phyloP scores from a whole-genome alignment of 2,113 vertebrate species.

The Atractosteus spatula region DNA sequence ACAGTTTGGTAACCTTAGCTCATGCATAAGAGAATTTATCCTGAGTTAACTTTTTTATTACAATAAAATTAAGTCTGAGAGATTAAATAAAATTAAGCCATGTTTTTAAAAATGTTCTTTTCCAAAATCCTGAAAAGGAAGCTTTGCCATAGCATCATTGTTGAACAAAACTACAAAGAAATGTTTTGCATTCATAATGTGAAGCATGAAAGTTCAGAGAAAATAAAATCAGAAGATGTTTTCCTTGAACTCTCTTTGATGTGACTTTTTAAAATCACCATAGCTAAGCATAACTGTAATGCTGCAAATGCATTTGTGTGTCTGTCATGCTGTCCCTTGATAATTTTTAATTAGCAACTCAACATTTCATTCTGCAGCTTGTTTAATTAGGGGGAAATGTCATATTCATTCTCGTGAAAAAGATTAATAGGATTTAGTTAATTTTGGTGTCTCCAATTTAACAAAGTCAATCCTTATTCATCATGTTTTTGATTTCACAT shows the following conservation, averaged over 20 bases:
- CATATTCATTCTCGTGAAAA: constrained; percentile 54
- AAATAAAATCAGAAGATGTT: no score
- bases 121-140: no score
- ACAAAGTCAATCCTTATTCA: constrained; percentile 47
- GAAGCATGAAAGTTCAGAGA: background rate
- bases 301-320: constrained; percentile 40
- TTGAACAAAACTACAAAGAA: no score
- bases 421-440: constrained; percentile 70
- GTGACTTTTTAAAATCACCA: constrained; percentile 37
- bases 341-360: constrained; percentile 61
- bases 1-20: no score
- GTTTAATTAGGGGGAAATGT: constrained; percentile 74
- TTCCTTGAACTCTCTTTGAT: constrained; percentile 24
- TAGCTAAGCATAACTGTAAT: constrained; percentile 25
- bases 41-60: no score
- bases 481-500: constrained; percentile 54
- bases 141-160: no score
- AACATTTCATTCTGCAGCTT: constrained; percentile 52
- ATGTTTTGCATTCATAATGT: no score
- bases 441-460: constrained; percentile 49
- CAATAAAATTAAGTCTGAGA: no score
- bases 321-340: constrained; percentile 39
- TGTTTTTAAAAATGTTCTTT: no score
- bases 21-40: no score
- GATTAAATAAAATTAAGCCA: no score